phyloP scores from a whole-genome alignment of 2,888 invertebrate genomes.

The Macrosoma leucophasiata region DNA sequence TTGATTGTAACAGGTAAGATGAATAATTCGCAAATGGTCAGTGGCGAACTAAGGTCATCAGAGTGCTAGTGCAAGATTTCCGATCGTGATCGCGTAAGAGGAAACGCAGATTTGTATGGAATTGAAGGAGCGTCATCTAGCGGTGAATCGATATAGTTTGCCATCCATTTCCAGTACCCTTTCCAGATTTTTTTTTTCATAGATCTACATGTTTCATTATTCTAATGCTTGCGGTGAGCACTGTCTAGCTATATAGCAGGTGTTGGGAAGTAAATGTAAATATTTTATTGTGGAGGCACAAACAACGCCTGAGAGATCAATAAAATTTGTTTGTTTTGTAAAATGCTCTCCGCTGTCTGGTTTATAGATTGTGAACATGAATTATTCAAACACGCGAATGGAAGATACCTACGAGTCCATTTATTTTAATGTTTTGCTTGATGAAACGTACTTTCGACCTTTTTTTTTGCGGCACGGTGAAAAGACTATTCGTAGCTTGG shows the following conservation, averaged over 20 bases:
- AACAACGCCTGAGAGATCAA: conserved; percentile 73
- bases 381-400: conserved; percentile 67
- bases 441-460: conserved; percentile 48
- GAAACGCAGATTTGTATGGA: too few relatives aligned
- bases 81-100: too few relatives aligned
- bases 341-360: conserved; percentile 67
- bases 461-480: too few relatives aligned
- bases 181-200: too few relatives aligned
- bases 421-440: conserved; percentile 64
- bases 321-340: conserved; percentile 75
- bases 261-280: conserved; percentile 72
- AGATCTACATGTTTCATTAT: conserved; percentile 71
- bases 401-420: conserved; percentile 55
- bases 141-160: too few relatives aligned
- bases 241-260: conserved; percentile 56
- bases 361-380: conserved; percentile 72
- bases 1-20: too few relatives aligned
- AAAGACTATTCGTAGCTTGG: too few relatives aligned
- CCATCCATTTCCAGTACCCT: too few relatives aligned
- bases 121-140: conserved; percentile 42
- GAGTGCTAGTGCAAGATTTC: too few relatives aligned
- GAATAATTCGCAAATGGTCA: too few relatives aligned
- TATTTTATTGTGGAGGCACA: conserved; percentile 70
- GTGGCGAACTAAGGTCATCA: too few relatives aligned
- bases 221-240: conserved; percentile 59